Conservation (phyloP, 2,797 vertebrate species). For the Sebastes matsubarae region DNA sequence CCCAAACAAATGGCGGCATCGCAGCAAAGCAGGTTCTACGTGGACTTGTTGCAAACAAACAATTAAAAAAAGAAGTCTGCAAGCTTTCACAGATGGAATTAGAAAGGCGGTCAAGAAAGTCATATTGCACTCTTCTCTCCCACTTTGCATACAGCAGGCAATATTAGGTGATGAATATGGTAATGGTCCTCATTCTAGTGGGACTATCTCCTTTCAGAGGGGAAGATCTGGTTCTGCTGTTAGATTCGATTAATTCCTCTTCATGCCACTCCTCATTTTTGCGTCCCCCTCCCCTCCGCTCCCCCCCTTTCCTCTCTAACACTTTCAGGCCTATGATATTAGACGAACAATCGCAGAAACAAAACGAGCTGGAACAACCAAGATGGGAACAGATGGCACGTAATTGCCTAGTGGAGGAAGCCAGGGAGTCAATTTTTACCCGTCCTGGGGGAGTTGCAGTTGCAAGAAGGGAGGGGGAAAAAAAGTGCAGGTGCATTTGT, state of each 20-base stretch:
- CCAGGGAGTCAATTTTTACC: slow-evolving; percentile 90
- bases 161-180: slow-evolving; percentile 82
- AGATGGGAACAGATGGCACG: slow-evolving; percentile 88
- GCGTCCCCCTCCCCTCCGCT: slow-evolving; percentile 25
- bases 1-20: slow-evolving; percentile 54
- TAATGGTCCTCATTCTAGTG: slow-evolving; percentile 80
- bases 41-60: slow-evolving; percentile 74
- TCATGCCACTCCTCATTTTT: slow-evolving; percentile 86
- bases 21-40: slow-evolving; percentile 13
- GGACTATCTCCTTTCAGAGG: slow-evolving; percentile 80
- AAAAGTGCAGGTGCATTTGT: slow-evolving; percentile 88
- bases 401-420: slow-evolving; percentile 89
- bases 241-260: slow-evolving; percentile 85
- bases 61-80: slow-evolving; percentile 61
- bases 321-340: slow-evolving; percentile 86
- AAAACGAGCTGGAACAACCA: slow-evolving; percentile 88
- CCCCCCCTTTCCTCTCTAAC: slow-evolving; percentile 52
- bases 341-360: slow-evolving; percentile 89
- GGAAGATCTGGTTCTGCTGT: slow-evolving; percentile 80
- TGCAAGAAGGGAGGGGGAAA: slow-evolving; percentile 67
- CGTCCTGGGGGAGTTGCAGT: slow-evolving; percentile 86
- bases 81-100: slow-evolving; percentile 50
- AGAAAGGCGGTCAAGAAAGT: slow-evolving; percentile 72
- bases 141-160: slow-evolving; percentile 75
- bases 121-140: slow-evolving; percentile 62